Evolutionary conservation across 2,113 vertebrate species (phyloP).

Genomic region (Larimichthys crocea): DNA sequence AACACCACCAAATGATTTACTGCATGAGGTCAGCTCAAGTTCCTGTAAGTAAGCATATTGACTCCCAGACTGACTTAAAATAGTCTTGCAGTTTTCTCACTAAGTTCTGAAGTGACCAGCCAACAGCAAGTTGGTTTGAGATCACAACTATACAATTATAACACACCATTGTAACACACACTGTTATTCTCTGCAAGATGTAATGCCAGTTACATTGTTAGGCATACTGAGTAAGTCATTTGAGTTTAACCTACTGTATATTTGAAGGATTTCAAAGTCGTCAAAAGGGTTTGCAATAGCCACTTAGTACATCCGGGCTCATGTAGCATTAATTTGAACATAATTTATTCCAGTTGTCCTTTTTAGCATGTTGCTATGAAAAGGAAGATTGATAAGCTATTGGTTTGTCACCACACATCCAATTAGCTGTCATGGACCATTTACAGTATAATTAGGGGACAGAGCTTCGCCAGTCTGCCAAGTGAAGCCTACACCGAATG

Average conservation of each 20-base stretch:
- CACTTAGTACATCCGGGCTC: too few species aligned
- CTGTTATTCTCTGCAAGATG: background rate
- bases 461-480: too few species aligned
- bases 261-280: too few species aligned
- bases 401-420: background rate
- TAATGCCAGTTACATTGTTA: background rate
- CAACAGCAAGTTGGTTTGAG: background rate
- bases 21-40: slow-evolving; percentile 6
- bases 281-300: too few species aligned
- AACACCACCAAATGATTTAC: slow-evolving; percentile 26
- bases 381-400: background rate
- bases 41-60: slow-evolving; percentile 10
- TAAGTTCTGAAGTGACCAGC: background rate
- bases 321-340: background rate
- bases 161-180: background rate
- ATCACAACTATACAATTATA: background rate
- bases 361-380: background rate
- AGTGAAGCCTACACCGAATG: too few species aligned
- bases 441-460: too few species aligned
- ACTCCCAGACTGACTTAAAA: slow-evolving; percentile 1
- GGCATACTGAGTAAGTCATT: background rate
- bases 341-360: background rate
- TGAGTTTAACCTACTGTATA: too few species aligned
- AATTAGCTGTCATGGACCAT: background rate
- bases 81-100: background rate